Base-by-base conservation (phyloP, 2,113 vertebrate species). In the Zonotrichia leucophrys region DNA sequence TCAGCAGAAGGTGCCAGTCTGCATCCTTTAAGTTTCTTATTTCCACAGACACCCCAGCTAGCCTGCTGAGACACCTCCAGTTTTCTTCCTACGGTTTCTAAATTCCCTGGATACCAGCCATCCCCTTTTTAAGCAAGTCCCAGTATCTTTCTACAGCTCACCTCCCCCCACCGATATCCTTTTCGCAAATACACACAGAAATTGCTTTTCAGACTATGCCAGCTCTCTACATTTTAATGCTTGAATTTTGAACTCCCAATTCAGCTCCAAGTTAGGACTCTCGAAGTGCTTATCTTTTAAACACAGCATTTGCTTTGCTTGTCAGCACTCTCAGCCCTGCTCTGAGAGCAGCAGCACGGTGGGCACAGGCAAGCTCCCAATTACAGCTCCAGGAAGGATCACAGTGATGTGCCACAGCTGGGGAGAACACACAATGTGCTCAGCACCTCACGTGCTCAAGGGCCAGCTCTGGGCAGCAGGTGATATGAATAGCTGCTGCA, bases 41-140 rank as follows among this genome's bases (percentile, higher is more conserved):
- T 96, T 88, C 72, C 90, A 80, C 87, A 94, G 90, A 96, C 79
- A 83, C 50, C 67, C 47, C 37, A 93, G 70, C 86, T 46, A 95
- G 88, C 75, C 88, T 83, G 88, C 79, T 77, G 60, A 90, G 70
- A 92, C 94, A 87, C 68, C 83, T 93, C 79, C 86, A 92, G 66
- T 63, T 83, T 89, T 86, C 95, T 86, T 94, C 95, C 91, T 74
- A 89, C 20, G 7, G 77, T 70, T 93, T 95, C 86, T 87, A 49
- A 94, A 92, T 60, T 92, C 91, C 83, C 79, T 93, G 95, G 92
- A 83, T 67, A 86, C 69, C 76, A 89, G 89, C 83, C 89, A 88
- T 55, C 55, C 27, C 83, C 76, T 59, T 94, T 86, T 91, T 91
- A 94, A 92, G 81, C 81, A 81, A 96, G 83, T 66, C 75, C 30